Base-by-base conservation (phyloP, 2,888 invertebrate species). In the Heliconius erato region DNA sequence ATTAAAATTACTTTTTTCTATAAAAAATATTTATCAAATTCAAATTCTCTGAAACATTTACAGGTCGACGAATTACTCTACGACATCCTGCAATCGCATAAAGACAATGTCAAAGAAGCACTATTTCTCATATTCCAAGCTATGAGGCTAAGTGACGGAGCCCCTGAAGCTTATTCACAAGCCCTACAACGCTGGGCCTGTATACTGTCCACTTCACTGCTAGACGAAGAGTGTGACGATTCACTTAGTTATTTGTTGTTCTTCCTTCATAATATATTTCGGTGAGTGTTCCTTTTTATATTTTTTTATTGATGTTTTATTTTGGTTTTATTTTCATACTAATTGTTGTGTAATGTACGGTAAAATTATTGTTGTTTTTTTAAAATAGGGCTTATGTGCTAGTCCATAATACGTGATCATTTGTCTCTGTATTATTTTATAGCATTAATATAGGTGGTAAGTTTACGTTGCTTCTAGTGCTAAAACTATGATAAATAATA, bases 61-160 rank as follows among this genome's bases (percentile, higher is more conserved):
- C 87, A 95, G 95, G 94, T 95, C 84, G 94, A 95, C 85, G 93
- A 94, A 54, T 82, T 93, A 44, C 89, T 95, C 87, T 91, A 91
- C 26, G 93, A 94, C 49, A 92, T 90, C 2, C 84, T 91, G 3
- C 87, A 89, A 83, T 86, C 91, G 81, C 90, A 88, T 82, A 93
- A 92, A 83, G 82, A 28, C 0, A 89, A 89, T 26, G 93, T 95
- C 14, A 93, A 95, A 3, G 93, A 93, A 83, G 92, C 94, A 0
- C 84, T 95, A 1, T 88, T 91, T 0, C 84, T 95, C 1, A 84
- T 95, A 0, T 85, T 95, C 0, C 91, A 91, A 84, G 92, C 93
- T 28, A 84, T 95, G 81, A 89, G 93, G 1, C 81, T 91, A n/a
- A 91, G 93, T 78, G 94, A 93, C 81, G 89, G 87, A n/a, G 90